Base-by-base conservation (phyloP, 2,797 vertebrate species). In the Hypotaenidia okinawae region DNA sequence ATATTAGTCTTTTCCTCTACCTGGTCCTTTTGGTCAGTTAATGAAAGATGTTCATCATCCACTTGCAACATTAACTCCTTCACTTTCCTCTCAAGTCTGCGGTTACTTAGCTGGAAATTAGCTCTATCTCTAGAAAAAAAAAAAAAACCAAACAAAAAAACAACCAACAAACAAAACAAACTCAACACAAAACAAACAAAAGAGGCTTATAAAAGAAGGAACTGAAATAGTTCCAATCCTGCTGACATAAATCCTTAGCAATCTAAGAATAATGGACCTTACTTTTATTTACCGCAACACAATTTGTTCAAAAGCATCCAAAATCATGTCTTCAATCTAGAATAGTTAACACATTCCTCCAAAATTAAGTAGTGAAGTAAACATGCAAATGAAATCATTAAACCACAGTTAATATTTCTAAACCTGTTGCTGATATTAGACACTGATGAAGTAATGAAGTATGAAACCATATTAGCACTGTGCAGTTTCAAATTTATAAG, bases 1-100 rank as follows among this genome's bases (percentile, higher is more conserved):
- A 58, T 49, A 64, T 43, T 79, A 80, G 25, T 91, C 52, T 76
- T 96, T 79, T 10, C 27, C n/a, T 84, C 66, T 97, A 99, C 99
- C 98, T 99, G 99, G 97, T 99, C 99, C 96, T 99, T 99, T 94
- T 99, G 99, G 95, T 99, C 99, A 16, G 98, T 99, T 95, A 99
- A 69, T 1, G 98, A 98, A 91, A 99, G 97, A 81, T 99, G 99
- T 85, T 99, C 99, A 66, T 99, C 99, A 54, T 99, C 99, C 82
- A 99, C 98, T 95, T 99, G 99, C 99, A 99, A 98, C 98, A 99
- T 97, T 98, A 99, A 98, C 96, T 99, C 99, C 97, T 99, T 99
- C 51, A 99, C 99, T 95, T 98, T 99, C 95, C 99, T 98, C 94
- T 99, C 99, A 89, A 99, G 98, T 83, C 99, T 97, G 63, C 99